phyloP scores from a whole-genome alignment of 2,797 vertebrate genomes.

The Gobionotothen gibberifrons region DNA sequence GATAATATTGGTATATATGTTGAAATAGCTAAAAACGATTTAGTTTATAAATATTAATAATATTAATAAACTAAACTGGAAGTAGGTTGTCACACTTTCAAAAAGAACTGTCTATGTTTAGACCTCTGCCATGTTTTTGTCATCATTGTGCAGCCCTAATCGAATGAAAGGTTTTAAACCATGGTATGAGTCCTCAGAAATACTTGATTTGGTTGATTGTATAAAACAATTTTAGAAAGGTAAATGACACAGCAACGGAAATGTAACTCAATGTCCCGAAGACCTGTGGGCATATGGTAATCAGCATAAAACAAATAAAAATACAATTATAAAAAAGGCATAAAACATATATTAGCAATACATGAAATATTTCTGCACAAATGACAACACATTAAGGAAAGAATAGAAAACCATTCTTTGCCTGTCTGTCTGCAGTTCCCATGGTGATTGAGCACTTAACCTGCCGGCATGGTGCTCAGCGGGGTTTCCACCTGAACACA shows the following conservation, averaged over 20 bases:
- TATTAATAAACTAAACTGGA: too few species aligned
- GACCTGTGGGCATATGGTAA: slow-evolving; percentile 1
- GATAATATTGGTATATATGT: too few species aligned
- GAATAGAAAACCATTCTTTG: slow-evolving; percentile 43
- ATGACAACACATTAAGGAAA: slow-evolving; percentile 36
- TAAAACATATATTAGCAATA: not conserved
- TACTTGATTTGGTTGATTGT: not conserved
- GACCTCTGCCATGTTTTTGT: too few species aligned
- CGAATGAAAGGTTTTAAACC: too few species aligned
- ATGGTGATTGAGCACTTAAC: slow-evolving; percentile 83
- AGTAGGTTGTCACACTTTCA: too few species aligned
- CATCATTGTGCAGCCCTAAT: too few species aligned
- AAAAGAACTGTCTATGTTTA: too few species aligned
- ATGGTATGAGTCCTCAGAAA: too few species aligned
- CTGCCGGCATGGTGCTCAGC: slow-evolving; percentile 73
- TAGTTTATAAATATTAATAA: too few species aligned
- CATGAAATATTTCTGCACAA: slow-evolving; percentile 6
- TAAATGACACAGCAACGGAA: not conserved
- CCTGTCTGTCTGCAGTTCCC: slow-evolving; percentile 60
- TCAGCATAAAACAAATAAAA: not conserved
- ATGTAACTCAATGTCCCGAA: not conserved
- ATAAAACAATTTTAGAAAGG: not conserved
- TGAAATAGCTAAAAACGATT: too few species aligned
- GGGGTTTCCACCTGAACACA: slow-evolving; percentile 76
- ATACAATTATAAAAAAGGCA: not conserved